phyloP scores from a whole-genome alignment of 2,113 vertebrate genomes.

The Catharus fuscescens region DNA sequence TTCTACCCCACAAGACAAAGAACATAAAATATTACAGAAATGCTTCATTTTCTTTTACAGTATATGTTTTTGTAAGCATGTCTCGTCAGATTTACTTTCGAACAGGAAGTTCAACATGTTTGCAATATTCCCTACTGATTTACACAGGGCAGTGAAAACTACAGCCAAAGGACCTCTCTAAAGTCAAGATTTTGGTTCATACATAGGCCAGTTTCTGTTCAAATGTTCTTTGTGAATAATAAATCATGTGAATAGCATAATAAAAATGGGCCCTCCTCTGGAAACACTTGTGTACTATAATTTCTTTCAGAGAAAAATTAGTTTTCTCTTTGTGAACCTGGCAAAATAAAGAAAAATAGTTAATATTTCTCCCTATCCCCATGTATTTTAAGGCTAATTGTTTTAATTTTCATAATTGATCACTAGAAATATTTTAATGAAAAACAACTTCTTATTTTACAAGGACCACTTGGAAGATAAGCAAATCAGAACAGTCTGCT shows the following conservation, averaged over 20 bases:
- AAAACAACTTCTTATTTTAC: not conserved
- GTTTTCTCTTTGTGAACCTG: not conserved
- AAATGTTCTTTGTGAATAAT: conserved; percentile 66
- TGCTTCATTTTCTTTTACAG: not conserved
- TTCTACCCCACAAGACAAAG: not conserved
- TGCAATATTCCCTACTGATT: conserved; percentile 1
- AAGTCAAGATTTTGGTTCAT: conserved; percentile 55
- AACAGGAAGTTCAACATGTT: conserved; percentile 20
- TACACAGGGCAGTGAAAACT: conserved; percentile 38
- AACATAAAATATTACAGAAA: not conserved
- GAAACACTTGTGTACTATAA: not conserved
- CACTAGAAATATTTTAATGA: not conserved
- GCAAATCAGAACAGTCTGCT: not conserved
- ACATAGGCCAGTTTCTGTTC: conserved; percentile 4
- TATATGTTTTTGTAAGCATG: conserved; percentile 8
- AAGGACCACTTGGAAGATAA: not conserved
- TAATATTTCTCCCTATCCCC: not conserved
- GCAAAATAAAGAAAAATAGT: conserved; percentile 35
- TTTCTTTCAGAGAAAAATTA: not conserved
- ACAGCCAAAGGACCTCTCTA: conserved; percentile 36
- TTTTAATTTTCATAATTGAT: conserved; percentile 6
- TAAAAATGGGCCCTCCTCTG: conserved; percentile 38
- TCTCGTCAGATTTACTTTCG: conserved; percentile 60
- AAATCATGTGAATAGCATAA: conserved; percentile 55
- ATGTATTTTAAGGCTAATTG: not conserved